phyloP scores from a whole-genome alignment of 2,888 invertebrate species.

The Ypsolopha scabrella region DNA sequence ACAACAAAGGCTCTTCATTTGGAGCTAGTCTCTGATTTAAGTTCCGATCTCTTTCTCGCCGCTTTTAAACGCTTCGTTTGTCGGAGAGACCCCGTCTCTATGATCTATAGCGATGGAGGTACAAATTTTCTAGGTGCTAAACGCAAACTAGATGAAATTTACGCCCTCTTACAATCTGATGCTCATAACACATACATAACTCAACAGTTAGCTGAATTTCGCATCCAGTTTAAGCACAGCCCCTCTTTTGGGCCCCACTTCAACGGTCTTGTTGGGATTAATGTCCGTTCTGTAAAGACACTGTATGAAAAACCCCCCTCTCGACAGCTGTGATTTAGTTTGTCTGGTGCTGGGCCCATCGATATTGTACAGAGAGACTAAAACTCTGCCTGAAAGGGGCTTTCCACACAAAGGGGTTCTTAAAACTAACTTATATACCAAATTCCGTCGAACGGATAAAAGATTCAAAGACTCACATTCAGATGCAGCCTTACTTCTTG shows the following conservation, averaged over 20 bases:
- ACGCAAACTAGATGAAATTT: not conserved
- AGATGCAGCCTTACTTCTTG: too few species aligned
- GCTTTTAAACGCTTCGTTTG: slow-evolving; percentile 5
- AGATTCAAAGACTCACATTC: too few species aligned
- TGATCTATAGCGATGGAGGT: slow-evolving; percentile 2
- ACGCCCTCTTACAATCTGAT: not conserved
- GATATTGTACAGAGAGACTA: too few species aligned
- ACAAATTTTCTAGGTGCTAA: slow-evolving; percentile 5
- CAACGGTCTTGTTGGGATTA: not conserved
- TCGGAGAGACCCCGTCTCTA: not conserved
- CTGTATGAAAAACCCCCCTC: too few species aligned
- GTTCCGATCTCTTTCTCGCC: not conserved
- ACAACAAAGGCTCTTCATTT: slow-evolving; percentile 6
- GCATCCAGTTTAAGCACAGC: not conserved
- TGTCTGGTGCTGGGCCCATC: too few species aligned
- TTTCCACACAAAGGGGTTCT: too few species aligned
- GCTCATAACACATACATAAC: not conserved
- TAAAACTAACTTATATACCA: too few species aligned
- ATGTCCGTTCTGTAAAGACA: too few species aligned
- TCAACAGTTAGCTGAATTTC: not conserved
- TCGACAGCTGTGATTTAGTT: too few species aligned
- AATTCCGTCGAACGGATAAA: too few species aligned
- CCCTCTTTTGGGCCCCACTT: not conserved
- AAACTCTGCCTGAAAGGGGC: too few species aligned
- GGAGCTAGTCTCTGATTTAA: slow-evolving; percentile 4